These are phyloP conservation scores for Orestias chungarensis DNA, from an alignment of 2,797 vertebrate genomes.

Conservation along the genomic window DNA sequence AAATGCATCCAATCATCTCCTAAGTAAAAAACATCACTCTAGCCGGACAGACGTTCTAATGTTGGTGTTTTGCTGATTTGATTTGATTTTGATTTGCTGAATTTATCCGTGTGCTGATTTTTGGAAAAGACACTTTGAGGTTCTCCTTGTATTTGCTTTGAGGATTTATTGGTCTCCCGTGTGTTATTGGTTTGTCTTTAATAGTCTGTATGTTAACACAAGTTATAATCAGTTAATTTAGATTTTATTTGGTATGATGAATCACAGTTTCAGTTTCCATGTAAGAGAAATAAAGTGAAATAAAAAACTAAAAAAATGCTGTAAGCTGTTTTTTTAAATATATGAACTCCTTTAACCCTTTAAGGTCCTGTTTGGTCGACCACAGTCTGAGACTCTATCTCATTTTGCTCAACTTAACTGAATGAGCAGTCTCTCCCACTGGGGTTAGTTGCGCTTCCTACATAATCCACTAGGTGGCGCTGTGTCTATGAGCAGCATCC, in stretches of 20 bases:
- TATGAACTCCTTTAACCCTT: too few species aligned
- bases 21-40: slow-evolving; percentile 15
- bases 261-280: slow-evolving; percentile 46
- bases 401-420: too few species aligned
- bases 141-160: slow-evolving; percentile 14
- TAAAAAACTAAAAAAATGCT: slow-evolving; percentile 18
- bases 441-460: too few species aligned
- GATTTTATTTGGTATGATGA: slow-evolving; percentile 48
- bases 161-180: slow-evolving; percentile 10
- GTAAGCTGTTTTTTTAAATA: too few species aligned
- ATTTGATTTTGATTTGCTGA: slow-evolving; percentile 38
- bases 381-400: too few species aligned
- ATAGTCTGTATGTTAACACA: slow-evolving; percentile 35
- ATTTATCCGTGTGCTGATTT: slow-evolving; percentile 43
- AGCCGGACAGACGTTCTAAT: slow-evolving; percentile 29
- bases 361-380: too few species aligned
- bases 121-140: slow-evolving; percentile 1
- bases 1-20: slow-evolving; percentile 46
- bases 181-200: slow-evolving; percentile 21
- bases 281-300: slow-evolving; percentile 55
- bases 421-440: too few species aligned
- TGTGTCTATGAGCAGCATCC: too few species aligned
- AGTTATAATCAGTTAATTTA: slow-evolving; percentile 41
- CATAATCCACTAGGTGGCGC: too few species aligned
- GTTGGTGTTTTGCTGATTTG: slow-evolving; percentile 26